Conservation (phyloP, 37 sponge, comb jelly and placozoan species). For the Spongilla lacustris region DNA sequence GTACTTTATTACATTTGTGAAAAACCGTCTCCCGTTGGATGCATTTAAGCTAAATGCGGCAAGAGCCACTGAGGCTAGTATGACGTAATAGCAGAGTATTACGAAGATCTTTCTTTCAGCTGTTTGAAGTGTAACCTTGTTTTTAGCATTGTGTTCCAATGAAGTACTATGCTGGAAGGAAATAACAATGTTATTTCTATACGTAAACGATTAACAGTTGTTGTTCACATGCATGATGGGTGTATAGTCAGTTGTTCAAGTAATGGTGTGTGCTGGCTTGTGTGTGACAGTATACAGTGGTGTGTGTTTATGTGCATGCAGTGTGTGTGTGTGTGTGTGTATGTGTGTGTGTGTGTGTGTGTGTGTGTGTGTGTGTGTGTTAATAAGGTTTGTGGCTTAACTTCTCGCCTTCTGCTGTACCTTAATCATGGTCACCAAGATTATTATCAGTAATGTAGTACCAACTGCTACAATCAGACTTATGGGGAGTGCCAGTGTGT, state of each 20-base stretch:
- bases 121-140: not conserved
- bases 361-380: too few species aligned
- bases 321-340: not conserved
- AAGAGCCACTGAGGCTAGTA: constrained; percentile 10
- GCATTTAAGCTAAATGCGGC: not conserved
- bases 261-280: too few species aligned
- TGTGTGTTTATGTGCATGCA: not conserved
- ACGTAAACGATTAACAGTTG: too few species aligned
- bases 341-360: too few species aligned
- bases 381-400: too few species aligned
- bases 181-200: not conserved
- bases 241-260: too few species aligned
- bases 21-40: not conserved
- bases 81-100: constrained; percentile 22
- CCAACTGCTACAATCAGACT: constrained; percentile 12
- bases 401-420: not conserved
- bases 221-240: too few species aligned
- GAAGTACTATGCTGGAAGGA: not conserved
- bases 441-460: constrained; percentile 45
- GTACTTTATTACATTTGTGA: not conserved
- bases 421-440: constrained; percentile 37
- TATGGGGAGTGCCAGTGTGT: constrained; percentile 36
- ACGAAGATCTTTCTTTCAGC: constrained; percentile 17
- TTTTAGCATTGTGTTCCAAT: not conserved
- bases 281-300: not conserved